These are phyloP conservation scores for Myiagra hebetior DNA, from an alignment of 2,113 vertebrate species.

Conservation along the genomic window DNA sequence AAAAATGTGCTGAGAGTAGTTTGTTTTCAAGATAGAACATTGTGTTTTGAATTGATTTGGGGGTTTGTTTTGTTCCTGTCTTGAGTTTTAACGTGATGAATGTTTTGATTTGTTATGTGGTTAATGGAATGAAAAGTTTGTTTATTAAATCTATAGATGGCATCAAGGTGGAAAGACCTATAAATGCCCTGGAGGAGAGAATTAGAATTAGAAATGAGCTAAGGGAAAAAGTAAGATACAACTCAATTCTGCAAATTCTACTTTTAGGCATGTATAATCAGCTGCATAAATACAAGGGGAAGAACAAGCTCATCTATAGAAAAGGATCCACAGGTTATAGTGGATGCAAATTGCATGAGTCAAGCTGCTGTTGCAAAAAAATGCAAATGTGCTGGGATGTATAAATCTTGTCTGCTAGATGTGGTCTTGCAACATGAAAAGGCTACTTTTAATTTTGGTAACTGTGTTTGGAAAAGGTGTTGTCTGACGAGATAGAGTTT, in stretches of 20 bases:
- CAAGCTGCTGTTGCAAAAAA: not conserved
- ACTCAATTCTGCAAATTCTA: not conserved
- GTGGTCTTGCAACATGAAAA: not conserved
- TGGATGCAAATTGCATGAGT: not conserved
- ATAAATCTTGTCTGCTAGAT: not conserved
- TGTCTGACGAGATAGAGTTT: not conserved
- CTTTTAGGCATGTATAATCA: not conserved
- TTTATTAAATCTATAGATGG: not conserved
- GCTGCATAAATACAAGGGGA: not conserved
- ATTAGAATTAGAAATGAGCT: not conserved
- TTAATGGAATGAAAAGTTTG: not conserved
- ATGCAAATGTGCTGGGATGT: not conserved
- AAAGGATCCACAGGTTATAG: not conserved
- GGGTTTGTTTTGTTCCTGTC: not conserved
- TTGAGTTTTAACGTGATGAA: not conserved
- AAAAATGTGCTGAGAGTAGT: not conserved
- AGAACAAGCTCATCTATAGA: not conserved
- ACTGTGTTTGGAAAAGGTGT: not conserved
- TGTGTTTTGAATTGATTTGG: not conserved
- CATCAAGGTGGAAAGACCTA: not conserved
- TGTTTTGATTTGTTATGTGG: not conserved
- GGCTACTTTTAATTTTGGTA: not conserved
- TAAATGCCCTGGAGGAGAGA: not conserved
- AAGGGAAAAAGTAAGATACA: not conserved
- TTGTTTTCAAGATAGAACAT: not conserved